Evolutionary conservation across 1,140 invertebrate genomes (phyloP), one percentile per base, ranked within the genome.

Genomic region (Lordiphosa stackelbergi): DNA sequence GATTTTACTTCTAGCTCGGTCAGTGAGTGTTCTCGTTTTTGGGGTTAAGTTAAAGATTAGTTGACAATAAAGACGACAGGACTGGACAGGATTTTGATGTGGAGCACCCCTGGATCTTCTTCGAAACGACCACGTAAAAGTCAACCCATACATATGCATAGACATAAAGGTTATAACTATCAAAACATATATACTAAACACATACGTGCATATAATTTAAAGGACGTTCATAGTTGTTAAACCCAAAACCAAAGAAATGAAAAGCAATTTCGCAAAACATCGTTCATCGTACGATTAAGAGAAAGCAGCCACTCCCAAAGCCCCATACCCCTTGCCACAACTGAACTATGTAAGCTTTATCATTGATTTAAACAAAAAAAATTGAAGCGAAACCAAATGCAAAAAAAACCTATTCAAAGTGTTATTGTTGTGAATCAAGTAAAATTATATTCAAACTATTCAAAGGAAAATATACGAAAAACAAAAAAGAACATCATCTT

Each of bases 381-480:
- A 37, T 51, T 10, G 9, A 42, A 49, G 24, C 35, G 19, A 53
- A 45, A 48, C 37, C 24, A 2, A 45, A 52, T 37, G 13, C 48
- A 28, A 22, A 10, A 12, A 38, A 47, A 64, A 52, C 35, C 31
- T 81, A 81, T 81, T 81, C 59, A 81, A 79, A 71, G 28, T 81
- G 75, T 81, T 81, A 81, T 81, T 81, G 75, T 81, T 81, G 75
- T 81, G 77, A 81, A 83, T 81, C 68, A 83, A 81, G 75, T 66
- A 65, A 75, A 81, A 81, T 69, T 78, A 73, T 59, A 75, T 75
- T 71, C 68, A 72, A 66, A 72, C 42, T 58, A 36, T 47, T 16
- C 9, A 41, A 64, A 56, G 51, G 56, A 16, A 28, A 31, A 13
- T 43, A 69, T 58, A 41, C 12, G 3, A 37, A 28, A 63, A 24